Base-by-base conservation (phyloP, 2,888 invertebrate species). In the Dryomyza anilis region DNA sequence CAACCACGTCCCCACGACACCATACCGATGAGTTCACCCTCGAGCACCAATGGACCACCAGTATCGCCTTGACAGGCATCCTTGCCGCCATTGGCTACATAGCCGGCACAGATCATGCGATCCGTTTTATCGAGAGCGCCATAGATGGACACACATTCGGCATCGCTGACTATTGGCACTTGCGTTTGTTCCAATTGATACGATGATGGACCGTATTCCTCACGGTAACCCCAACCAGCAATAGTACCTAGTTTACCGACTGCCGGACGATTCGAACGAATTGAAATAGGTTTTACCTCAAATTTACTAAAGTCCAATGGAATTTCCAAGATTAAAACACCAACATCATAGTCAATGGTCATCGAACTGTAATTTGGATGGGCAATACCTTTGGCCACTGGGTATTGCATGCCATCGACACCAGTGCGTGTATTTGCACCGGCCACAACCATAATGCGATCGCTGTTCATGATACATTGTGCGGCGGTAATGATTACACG, bases 51-150 rank as follows among this genome's bases (percentile, higher is more conserved):
- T 0, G 83, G 83, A 3, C 83, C 83, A 7, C 83, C 83, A 0
- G 81, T 78, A 52, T 83, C 81, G 8, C 79, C 82, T 67, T 82
- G 85, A 60, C 86, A 85, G 14, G 84, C 83, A 68, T 86, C 86
- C 45, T 81, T 76, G 0, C 83, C 80, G 0, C 77, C 80, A 69
- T 67, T 50, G 0, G 14, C 29, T 3, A 72, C 56, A 60, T 71
- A 61, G 0, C 88, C 88, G 23, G 89, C 89, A 72, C 89, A 89
- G 0, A 88, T 75, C 86, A 89, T 88, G 1, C 80, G 82, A 0
- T 84, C 73, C 0, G 86, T 86, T 23, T 85, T 85, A 14, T 70
- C 80, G 1, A 74, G 74, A 30, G 25, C 46, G 0, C 84, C 73
- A 70, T 88, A 89, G 0, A 84, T 83, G 0, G 71, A 64, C 5